Conservation (phyloP, 2,888 invertebrate genomes). For the Pelosia muscerda region DNA sequence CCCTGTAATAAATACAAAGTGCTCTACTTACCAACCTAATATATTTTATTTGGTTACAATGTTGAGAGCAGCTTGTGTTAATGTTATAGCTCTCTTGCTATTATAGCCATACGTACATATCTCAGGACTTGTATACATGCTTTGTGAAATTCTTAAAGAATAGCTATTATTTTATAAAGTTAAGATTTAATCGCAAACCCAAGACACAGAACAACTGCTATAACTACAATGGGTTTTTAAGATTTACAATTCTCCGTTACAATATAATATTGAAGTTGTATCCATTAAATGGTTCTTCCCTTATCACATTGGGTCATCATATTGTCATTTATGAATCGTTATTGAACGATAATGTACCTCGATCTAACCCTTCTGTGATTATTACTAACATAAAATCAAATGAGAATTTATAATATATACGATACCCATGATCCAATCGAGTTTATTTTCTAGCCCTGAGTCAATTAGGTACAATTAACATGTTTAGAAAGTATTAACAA, state of each 20-base stretch:
- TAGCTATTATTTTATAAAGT: too few species aligned
- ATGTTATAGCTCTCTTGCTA: background rate
- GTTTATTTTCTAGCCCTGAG: background rate
- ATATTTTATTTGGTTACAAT: background rate
- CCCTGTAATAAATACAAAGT: background rate
- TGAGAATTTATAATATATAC: background rate
- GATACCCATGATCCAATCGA: background rate
- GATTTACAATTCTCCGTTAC: conserved; percentile 1
- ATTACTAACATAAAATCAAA: conserved; percentile 15
- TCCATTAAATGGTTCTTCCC: conserved; percentile 11
- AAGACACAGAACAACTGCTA: background rate
- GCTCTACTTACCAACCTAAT: background rate
- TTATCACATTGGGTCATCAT: conserved; percentile 11
- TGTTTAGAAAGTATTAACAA: background rate
- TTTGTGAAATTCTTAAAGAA: too few species aligned
- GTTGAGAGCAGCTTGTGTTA: background rate
- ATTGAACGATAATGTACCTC: conserved; percentile 5
- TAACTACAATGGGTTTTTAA: background rate
- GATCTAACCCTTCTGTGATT: conserved; percentile 15
- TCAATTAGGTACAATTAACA: background rate
- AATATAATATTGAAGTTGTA: conserved; percentile 5
- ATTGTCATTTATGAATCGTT: conserved; percentile 18
- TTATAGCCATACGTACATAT: too few species aligned
- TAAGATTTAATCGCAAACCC: background rate
- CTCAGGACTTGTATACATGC: too few species aligned